Evolutionary conservation across 2,888 invertebrate species (phyloP).

Genomic region (Desoria tigrina): DNA sequence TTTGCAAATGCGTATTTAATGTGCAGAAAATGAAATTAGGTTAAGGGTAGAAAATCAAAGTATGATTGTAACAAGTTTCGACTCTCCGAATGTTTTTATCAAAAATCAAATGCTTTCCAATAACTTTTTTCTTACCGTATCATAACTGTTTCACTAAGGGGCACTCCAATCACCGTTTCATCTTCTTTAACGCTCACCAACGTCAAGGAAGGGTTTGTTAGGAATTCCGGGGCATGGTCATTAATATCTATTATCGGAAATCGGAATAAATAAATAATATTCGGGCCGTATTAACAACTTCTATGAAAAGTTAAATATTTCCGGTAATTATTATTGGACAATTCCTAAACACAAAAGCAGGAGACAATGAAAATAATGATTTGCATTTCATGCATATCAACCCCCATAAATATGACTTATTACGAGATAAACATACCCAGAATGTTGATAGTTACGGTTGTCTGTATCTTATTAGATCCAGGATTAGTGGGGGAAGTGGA

Average conservation of each 20-base stretch:
- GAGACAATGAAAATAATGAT: too few species aligned
- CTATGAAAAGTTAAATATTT: neutral
- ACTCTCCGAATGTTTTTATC: too few species aligned
- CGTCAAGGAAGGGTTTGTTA: neutral
- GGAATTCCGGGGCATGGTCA: slow-evolving; percentile 27
- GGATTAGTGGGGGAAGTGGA: neutral
- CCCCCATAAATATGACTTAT: too few species aligned
- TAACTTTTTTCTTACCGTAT: slow-evolving; percentile 14
- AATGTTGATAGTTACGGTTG: neutral
- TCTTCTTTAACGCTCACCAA: neutral
- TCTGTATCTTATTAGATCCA: slow-evolving; percentile 7
- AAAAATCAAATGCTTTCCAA: neutral
- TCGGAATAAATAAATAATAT: too few species aligned
- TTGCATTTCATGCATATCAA: too few species aligned
- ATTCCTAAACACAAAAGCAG: too few species aligned
- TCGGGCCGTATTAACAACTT: too few species aligned
- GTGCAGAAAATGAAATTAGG: too few species aligned
- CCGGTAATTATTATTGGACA: too few species aligned
- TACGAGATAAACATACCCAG: neutral
- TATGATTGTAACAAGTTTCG: too few species aligned
- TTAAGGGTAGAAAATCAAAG: too few species aligned
- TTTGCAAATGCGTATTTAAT: neutral
- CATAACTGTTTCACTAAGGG: slow-evolving; percentile 10
- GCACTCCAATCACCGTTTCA: neutral
- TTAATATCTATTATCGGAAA: slow-evolving; percentile 38